Evolutionary conservation across 2,113 vertebrate species (phyloP), one percentile per base, ranked within the genome.

Genomic region (Hucho hucho): DNA sequence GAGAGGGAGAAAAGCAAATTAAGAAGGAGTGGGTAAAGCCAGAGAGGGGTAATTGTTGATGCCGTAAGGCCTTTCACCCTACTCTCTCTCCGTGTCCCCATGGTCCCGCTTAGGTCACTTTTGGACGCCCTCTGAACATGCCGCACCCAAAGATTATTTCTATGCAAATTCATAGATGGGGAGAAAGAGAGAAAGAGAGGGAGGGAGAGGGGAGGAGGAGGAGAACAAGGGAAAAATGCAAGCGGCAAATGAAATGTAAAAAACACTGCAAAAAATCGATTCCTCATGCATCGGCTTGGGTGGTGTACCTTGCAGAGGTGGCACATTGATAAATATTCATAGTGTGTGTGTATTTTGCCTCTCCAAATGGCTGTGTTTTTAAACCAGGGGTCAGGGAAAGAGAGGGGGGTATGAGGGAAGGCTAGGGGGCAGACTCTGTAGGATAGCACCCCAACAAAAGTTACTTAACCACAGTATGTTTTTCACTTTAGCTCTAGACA

Each of bases 221-320:
- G 67, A 1, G 13, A 64, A 76, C 73, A 46, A 83, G 32, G 4
- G 58, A 11, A 70, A 79, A 73, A 56, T 63, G 32, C 70, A 80
- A 81, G 70, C 67, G 71, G 73, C 79, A 84, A 88, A 85, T 83
- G 12, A 82, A 86, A 84, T 87, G 75, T 80, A 68, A 88, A 87
- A 80, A 75, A 81, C 71, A 79, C 59, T 83, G 77, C 22, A 28
- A 22, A 59, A 84, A 86, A 79, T 79, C 25, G 16, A 87, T 88
- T 87, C 28, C 77, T 77, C 72, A 73, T 72, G 59, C 64, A 1
- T 61, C 70, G 68, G 69, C 58, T 73, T 64, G 37, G 7, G 47
- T 18, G 70, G 66, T 4, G 20, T 68, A 61, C 69, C 63, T 76
- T 80, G 74, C 81, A 78, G 71, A 79, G 76, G 70, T 79, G 74